Conservation (phyloP, 2,797 vertebrate species). For the Oreochromis grahami region DNA sequence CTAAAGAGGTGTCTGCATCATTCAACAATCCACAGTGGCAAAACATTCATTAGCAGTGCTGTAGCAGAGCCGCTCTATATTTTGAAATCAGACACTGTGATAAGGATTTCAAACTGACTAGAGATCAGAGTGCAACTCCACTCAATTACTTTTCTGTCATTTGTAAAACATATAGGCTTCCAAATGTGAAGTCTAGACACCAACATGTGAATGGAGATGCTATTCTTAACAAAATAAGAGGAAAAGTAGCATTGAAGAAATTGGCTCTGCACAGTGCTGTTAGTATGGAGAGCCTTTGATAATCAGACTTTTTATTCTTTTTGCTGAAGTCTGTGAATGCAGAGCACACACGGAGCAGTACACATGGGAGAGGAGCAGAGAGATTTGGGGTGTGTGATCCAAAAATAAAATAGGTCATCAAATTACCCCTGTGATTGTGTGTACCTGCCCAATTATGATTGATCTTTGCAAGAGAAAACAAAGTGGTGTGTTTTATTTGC, state of each 20-base stretch:
- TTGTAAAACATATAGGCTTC: conserved; percentile 20
- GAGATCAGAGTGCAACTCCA: conserved; percentile 48
- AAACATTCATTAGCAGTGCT: conserved; percentile 46
- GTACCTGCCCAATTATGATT: conserved; percentile 81
- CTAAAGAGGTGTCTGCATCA: conserved; percentile 43
- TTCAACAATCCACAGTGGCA: not conserved
- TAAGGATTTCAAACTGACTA: conserved; percentile 50
- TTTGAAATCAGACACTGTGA: conserved; percentile 41
- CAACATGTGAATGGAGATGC: conserved; percentile 4
- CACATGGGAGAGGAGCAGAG: conserved; percentile 35
- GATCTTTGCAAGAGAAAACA: conserved; percentile 77
- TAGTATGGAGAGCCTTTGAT: conserved; percentile 51
- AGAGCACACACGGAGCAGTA: conserved; percentile 31
- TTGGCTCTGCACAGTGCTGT: conserved; percentile 11
- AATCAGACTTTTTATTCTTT: conserved; percentile 51
- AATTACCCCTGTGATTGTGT: conserved; percentile 72
- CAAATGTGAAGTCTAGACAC: conserved; percentile 5
- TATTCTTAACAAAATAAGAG: conserved; percentile 6
- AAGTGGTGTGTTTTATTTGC: conserved; percentile 79
- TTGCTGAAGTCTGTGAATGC: conserved; percentile 39
- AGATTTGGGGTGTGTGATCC: conserved; percentile 63
- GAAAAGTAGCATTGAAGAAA: conserved; percentile 27
- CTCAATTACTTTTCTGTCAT: conserved; percentile 42
- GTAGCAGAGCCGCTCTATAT: conserved; percentile 40
- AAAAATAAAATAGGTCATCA: conserved; percentile 76